Percentiles rank a stretch among this genome's conserved stretches.
Evolutionary conservation across 2,113 vertebrate species (phyloP).

Genomic region (Semicossyphus pulcher): DNA sequence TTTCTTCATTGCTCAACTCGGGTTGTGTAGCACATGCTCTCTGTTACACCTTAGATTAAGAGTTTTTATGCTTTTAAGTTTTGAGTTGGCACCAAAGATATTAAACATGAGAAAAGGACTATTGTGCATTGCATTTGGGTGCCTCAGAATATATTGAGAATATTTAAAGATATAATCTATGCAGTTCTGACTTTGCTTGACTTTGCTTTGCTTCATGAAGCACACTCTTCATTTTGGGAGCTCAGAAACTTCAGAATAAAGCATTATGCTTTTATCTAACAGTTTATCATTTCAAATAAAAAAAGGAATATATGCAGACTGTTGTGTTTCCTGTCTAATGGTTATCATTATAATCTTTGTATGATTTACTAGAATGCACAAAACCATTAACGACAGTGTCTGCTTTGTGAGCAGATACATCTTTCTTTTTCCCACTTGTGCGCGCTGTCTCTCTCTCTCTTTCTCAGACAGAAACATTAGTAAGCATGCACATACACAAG

Average conservation of each 20-base stretch:
- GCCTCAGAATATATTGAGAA: constrained; percentile 43
- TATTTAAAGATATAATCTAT: constrained; percentile 63
- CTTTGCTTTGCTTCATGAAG: constrained; percentile 68
- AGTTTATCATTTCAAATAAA: constrained; percentile 71
- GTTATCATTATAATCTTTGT: not conserved
- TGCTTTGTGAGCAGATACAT: not conserved
- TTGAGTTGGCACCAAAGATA: constrained; percentile 67
- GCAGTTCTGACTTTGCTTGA: constrained; percentile 72
- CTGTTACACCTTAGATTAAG: constrained; percentile 36
- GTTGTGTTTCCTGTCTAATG: constrained; percentile 23
- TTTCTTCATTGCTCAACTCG: constrained; percentile 35
- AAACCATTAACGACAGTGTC: not conserved
- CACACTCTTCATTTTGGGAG: constrained; percentile 54
- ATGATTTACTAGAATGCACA: not conserved
- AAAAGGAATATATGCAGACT: constrained; percentile 23
- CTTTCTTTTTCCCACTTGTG: not conserved
- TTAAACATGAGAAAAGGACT: not conserved
- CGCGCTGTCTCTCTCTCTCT: not conserved
- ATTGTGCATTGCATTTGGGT: constrained; percentile 47
- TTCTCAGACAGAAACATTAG: not conserved
- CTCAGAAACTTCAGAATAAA: constrained; percentile 58
- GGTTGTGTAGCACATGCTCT: constrained; percentile 35
- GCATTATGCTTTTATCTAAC: constrained; percentile 66
- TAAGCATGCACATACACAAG: not conserved
- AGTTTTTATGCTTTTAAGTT: constrained; percentile 51